Conservation (phyloP, 2,113 vertebrate genomes). For the Pycnonotus jocosus region DNA sequence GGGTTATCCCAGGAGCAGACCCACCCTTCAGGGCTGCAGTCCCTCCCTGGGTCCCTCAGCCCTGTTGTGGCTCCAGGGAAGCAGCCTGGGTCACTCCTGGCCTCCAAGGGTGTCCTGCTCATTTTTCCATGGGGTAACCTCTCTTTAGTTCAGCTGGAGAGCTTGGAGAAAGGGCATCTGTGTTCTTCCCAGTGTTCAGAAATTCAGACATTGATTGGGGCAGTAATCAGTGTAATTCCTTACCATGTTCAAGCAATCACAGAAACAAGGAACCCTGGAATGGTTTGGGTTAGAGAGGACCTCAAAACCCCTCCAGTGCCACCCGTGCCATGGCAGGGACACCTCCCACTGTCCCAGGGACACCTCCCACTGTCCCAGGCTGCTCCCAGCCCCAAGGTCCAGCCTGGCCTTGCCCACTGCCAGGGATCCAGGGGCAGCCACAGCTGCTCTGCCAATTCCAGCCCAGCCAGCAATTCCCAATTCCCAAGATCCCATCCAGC, state of each 20-base stretch:
- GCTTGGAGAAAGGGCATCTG: not conserved
- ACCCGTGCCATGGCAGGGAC: not conserved
- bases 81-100: not conserved
- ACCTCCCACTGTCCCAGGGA: not conserved
- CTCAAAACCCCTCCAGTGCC: accelerated
- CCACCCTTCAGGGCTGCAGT: not conserved
- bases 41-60: not conserved
- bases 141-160: not conserved
- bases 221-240: not conserved
- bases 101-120: not conserved
- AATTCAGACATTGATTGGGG: not conserved
- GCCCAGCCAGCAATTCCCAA: not conserved
- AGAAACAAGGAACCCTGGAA: not conserved
- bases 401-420: not conserved
- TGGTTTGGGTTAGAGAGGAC: accelerated
- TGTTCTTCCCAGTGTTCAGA: not conserved
- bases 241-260: accelerated
- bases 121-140: accelerated
- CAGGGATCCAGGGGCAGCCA: not conserved
- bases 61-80: accelerated
- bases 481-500: not conserved
- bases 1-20: not conserved
- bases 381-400: not conserved
- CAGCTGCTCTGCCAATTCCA: not conserved
- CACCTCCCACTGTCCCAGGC: too few relatives aligned